Evolutionary conservation across 37 sponge, comb jelly and placozoan genomes (phyloP), one percentile per base, ranked within the genome.

Genomic region (Hormiphora californensis): DNA sequence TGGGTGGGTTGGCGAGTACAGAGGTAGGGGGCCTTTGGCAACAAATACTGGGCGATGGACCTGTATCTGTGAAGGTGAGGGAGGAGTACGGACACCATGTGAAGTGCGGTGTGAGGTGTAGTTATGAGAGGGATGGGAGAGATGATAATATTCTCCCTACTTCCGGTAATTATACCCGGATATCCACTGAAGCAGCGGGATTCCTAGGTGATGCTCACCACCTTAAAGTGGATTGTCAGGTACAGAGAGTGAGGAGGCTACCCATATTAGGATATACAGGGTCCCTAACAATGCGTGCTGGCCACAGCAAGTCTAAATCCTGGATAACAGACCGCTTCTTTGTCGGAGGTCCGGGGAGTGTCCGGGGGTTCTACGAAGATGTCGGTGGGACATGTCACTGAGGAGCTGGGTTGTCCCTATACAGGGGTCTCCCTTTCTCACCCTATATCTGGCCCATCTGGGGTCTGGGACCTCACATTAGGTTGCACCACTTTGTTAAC

Each of bases 241-340:
- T 46, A 43, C 81, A 73, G 81, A 4, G 40, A 15, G 43, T 23
- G 28, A 11, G 21, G 4, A 27, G 17, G 11, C 25, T 73, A 28
- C n/a, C n/a, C n/a, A n/a, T 73, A 3, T 9, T 73, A 46, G 81
- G 81, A 1, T 73, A 73, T 46, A 36, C 81, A 2, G 81, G 44
- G 2, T n/a, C 44, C 0, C 22, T 40, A 25, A 36, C 23, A 19
- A 4, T 73, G 1, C 41, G 81, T 4, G 81, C 81, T 11, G 81
- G 81, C 1, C 32, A 23, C 23, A 73, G 40, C 44, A 33, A 33
- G 2, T 43, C 40, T 23, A 33, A 36, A 17, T 43, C 81, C 3
- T 73, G 81, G 81, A 73, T 73, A 21, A 73, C 81, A 28, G 81
- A 73, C 35, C 40, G 43, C 46, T 73, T 40, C 46, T 73, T 73